Percentiles rank a stretch among this genome's conserved stretches.
These are phyloP conservation scores for Tachina fera DNA, from an alignment of 2,888 invertebrate genomes.

Conservation along the genomic window DNA sequence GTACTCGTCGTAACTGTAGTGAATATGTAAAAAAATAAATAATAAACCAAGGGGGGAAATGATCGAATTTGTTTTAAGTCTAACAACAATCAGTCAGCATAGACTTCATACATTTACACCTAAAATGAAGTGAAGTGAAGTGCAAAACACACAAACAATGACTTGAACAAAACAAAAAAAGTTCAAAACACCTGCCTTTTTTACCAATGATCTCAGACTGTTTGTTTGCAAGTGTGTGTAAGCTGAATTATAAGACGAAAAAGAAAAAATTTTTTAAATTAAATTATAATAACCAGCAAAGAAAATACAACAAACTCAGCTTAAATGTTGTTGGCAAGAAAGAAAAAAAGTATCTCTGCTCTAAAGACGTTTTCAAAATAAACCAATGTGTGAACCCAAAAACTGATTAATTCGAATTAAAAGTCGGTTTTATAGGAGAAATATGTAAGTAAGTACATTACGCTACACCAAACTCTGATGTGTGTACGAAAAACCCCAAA, in stretches of 20 bases:
- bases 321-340: conserved; percentile 44
- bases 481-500: conserved; percentile 77
- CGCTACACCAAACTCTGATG: conserved; percentile 35
- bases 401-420: conserved; percentile 71
- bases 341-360: conserved; percentile 42
- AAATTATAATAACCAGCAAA: conserved; percentile 63
- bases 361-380: conserved; percentile 56
- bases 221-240: conserved; percentile 31
- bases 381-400: conserved; percentile 71
- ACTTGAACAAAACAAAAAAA: conserved; percentile 68
- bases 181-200: conserved; percentile 68
- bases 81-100: conserved; percentile 73
- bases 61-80: conserved; percentile 50
- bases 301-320: conserved; percentile 57
- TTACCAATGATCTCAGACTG: conserved; percentile 59
- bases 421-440: conserved; percentile 61
- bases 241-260: conserved; percentile 53
- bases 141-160: conserved; percentile 78
- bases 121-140: conserved; percentile 79
- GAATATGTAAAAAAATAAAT: conserved; percentile 15
- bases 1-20: conserved; percentile 67
- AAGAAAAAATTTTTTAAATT: conserved; percentile 56
- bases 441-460: conserved; percentile 26
- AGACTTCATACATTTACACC: conserved; percentile 73
- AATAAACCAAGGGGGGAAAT: conserved; percentile 32